These are phyloP conservation scores for Lanistes nyassanus DNA, from an alignment of 1,140 invertebrate species.

Conservation along the genomic window DNA sequence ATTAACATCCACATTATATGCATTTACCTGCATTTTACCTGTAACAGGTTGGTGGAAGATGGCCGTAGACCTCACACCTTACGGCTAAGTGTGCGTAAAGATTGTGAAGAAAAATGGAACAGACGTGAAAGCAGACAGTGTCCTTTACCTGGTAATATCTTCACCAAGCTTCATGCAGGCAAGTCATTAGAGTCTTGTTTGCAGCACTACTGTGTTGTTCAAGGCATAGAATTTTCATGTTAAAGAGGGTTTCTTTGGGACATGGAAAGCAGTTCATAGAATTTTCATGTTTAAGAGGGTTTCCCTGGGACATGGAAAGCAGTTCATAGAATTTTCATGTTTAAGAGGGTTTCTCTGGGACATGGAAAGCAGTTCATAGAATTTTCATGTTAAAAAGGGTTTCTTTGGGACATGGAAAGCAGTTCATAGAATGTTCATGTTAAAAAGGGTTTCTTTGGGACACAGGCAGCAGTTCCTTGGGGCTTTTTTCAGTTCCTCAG, in stretches of 20 bases:
- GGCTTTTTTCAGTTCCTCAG: too few relatives aligned
- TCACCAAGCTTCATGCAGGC: constrained; percentile 9
- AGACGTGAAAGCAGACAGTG: constrained; percentile 52
- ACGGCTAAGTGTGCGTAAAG: constrained; percentile 46
- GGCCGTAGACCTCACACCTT: constrained; percentile 49
- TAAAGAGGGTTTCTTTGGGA: neutral
- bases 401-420: too few relatives aligned
- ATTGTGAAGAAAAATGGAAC: constrained; percentile 34
- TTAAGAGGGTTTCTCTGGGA: too few relatives aligned
- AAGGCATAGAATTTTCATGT: neutral
- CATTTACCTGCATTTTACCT: neutral
- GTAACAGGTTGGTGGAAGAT: constrained; percentile 51
- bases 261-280: too few relatives aligned
- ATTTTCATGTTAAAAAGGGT: too few relatives aligned
- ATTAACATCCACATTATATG: neutral
- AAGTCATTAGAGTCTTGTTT: neutral
- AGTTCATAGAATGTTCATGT: too few relatives aligned
- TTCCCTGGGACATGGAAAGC: too few relatives aligned
- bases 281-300: neutral
- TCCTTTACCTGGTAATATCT: constrained; percentile 33
- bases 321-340: neutral
- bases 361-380: too few relatives aligned
- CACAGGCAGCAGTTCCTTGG: too few relatives aligned
- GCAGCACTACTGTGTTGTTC: neutral
- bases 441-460: too few relatives aligned